These are phyloP conservation scores for Cotesia congregata DNA, from an alignment of 2,888 invertebrate genomes.

Conservation along the genomic window DNA sequence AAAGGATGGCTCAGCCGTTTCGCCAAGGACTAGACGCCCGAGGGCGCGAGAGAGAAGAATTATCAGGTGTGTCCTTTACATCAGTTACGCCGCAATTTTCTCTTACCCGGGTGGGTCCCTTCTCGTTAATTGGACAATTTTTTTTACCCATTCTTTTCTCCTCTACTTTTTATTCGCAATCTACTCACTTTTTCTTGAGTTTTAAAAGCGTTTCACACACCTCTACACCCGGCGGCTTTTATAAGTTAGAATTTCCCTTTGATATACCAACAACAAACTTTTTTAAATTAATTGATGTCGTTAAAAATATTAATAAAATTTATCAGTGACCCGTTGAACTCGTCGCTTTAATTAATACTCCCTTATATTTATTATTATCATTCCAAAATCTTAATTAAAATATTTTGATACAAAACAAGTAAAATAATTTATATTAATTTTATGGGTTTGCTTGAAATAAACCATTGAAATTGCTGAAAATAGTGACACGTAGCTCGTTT, in stretches of 20 bases:
- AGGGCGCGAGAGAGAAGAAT: constrained; percentile 35
- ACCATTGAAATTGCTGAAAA: not conserved
- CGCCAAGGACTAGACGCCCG: constrained; percentile 44
- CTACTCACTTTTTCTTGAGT: constrained; percentile 26
- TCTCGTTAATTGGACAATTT: constrained; percentile 45
- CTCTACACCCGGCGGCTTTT: not conserved
- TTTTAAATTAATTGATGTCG: constrained; percentile 8
- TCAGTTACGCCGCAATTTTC: constrained; percentile 45
- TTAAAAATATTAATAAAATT: not conserved
- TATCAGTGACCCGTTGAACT: not conserved
- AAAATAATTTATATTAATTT: not conserved
- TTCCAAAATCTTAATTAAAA: not conserved
- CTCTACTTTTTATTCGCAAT: not conserved
- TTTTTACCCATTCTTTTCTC: constrained; percentile 5
- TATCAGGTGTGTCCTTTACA: constrained; percentile 39
- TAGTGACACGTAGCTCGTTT: constrained; percentile 6
- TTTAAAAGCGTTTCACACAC: constrained; percentile 7
- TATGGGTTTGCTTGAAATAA: not conserved
- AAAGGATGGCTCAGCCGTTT: constrained; percentile 55
- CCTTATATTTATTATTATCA: not conserved
- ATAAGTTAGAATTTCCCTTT: constrained; percentile 30
- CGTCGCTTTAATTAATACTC: not conserved
- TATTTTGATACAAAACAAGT: not conserved
- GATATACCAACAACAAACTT: constrained; percentile 32
- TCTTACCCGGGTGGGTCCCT: constrained; percentile 21